Evolutionary conservation across 2,113 vertebrate species (phyloP).

Genomic region (Budorcas taxicolor): DNA sequence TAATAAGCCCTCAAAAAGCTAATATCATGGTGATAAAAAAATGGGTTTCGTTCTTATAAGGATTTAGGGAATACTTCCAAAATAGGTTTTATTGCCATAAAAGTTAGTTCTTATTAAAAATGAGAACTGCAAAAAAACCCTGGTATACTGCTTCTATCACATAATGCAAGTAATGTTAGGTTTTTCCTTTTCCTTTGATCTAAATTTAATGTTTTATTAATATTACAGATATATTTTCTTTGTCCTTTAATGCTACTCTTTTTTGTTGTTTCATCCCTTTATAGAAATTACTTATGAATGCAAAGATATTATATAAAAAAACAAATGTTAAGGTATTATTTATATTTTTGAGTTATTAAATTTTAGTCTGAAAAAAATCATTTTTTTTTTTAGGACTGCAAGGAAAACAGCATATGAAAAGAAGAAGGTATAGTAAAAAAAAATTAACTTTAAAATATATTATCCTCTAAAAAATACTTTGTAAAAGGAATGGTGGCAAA

Average conservation of each 20-base stretch:
- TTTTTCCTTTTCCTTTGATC: slow-evolving; percentile 4
- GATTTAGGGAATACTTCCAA: neutral
- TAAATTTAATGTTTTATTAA: neutral
- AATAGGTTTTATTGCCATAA: neutral
- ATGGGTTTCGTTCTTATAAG: neutral
- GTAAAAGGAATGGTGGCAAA: neutral
- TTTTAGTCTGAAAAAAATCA: slow-evolving; percentile 61
- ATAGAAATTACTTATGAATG: neutral
- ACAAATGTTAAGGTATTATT: neutral
- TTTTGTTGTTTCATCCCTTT: neutral
- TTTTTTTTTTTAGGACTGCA: slow-evolving; percentile 68
- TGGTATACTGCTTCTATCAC: neutral
- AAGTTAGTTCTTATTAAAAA: slow-evolving; percentile 8
- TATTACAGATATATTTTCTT: neutral
- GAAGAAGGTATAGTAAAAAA: slow-evolving; percentile 74
- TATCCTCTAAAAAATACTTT: neutral
- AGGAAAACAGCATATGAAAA: slow-evolving; percentile 57
- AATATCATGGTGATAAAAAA: neutral
- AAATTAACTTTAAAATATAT: slow-evolving; percentile 19
- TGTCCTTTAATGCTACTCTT: neutral
- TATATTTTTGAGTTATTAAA: slow-evolving; percentile 12
- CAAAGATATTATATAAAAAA: neutral
- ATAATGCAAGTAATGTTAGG: neutral
- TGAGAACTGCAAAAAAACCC: neutral
- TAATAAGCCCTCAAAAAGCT: neutral